phyloP scores from a whole-genome alignment of 64 coral and sea anemone species.

The Montipora capricornis region DNA sequence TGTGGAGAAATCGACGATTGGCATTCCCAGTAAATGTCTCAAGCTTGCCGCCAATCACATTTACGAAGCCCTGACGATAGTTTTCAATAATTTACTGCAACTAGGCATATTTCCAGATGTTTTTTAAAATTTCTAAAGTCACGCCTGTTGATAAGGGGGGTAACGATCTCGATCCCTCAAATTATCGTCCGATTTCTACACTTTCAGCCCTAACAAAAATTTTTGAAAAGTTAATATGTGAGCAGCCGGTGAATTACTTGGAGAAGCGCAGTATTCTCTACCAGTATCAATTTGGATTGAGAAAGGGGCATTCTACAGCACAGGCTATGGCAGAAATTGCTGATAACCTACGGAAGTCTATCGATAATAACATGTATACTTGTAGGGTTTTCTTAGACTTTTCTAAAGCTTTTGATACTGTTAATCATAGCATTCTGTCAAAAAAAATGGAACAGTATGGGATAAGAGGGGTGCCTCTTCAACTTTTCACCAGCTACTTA shows the following conservation, averaged over 20 bases:
- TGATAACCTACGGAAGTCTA: background rate
- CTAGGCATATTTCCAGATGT: conserved; percentile 27
- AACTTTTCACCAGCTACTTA: conserved; percentile 3
- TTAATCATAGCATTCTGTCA: too few species aligned
- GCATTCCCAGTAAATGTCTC: conserved; percentile 21
- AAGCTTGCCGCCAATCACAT: conserved; percentile 29
- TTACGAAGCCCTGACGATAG: background rate
- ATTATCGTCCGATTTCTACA: too few species aligned
- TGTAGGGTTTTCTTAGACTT: too few species aligned
- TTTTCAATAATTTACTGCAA: conserved; percentile 34
- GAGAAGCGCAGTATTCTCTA: background rate
- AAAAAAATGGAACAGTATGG: too few species aligned
- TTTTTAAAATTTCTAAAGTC: conserved; percentile 35
- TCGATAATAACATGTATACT: too few species aligned
- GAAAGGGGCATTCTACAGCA: too few species aligned
- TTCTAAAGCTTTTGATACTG: too few species aligned
- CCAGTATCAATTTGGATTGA: too few species aligned
- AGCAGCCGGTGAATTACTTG: background rate
- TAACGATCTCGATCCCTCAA: too few species aligned
- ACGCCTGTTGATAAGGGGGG: too few species aligned
- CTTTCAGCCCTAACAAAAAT: background rate
- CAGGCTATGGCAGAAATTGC: conserved; percentile 35
- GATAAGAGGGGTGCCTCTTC: too few species aligned
- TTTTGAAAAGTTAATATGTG: conserved; percentile 22
- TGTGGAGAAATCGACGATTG: conserved; percentile 23